A percentile compares a stretch with the other conserved stretches of the same genome.
phyloP scores from a whole-genome alignment of 2,797 vertebrate species.

The Ciconia nigra region DNA sequence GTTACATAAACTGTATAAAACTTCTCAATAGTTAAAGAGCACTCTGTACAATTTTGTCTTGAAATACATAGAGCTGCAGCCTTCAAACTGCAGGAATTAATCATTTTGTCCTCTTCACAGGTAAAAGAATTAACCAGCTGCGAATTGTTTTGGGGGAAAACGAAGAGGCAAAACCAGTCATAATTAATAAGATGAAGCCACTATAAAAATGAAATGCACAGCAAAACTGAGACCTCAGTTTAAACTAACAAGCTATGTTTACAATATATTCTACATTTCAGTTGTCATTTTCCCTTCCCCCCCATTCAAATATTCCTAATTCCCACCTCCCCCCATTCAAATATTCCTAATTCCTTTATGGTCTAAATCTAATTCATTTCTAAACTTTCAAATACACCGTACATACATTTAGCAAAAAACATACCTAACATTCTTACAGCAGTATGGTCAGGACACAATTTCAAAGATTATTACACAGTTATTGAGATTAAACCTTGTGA shows the following conservation, averaged over 20 bases:
- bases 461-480: constrained; percentile 76
- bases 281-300: constrained; percentile 51
- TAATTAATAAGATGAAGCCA: constrained; percentile 64
- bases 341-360: constrained; percentile 71
- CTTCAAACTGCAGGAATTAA: constrained; percentile 59
- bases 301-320: background rate
- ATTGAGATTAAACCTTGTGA: constrained; percentile 37
- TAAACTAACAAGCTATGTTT: constrained; percentile 70
- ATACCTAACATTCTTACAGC: constrained; percentile 76
- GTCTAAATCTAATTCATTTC: constrained; percentile 80
- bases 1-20: constrained; percentile 72
- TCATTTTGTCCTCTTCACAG: constrained; percentile 61
- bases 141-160: constrained; percentile 31
- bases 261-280: constrained; percentile 70
- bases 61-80: constrained; percentile 66
- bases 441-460: constrained; percentile 80
- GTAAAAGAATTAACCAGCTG: constrained; percentile 62
- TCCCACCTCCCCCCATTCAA: constrained; percentile 50
- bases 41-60: constrained; percentile 66
- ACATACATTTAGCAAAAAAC: constrained; percentile 81
- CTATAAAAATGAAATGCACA: constrained; percentile 73
- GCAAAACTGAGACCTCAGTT: constrained; percentile 70
- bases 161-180: constrained; percentile 51
- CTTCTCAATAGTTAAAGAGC: constrained; percentile 62
- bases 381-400: constrained; percentile 85